Base-by-base conservation (phyloP, 2,113 vertebrate species). In the Malurus alboscapulatus region DNA sequence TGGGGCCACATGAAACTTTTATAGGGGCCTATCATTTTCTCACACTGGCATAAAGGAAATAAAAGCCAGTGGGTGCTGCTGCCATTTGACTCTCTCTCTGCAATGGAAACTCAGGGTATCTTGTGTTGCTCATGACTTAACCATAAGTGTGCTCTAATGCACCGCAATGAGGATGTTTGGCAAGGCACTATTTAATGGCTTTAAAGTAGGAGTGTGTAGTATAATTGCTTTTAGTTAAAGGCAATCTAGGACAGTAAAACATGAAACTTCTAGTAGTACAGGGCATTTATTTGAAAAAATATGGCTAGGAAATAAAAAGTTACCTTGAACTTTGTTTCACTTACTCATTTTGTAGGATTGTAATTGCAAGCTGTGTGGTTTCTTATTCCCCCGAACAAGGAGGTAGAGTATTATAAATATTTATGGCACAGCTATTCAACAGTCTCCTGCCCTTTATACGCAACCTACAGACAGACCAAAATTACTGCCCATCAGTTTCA, bases 81-180 rank as follows among this genome's bases (percentile, higher is more conserved):
- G 95, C 66, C 88, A 97, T 95, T 96, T 95, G 92, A 96, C 96
- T 89, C 96, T 92, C 89, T 92, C 77, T 95, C 95, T 92, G 75
- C 90, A 94, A 87, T 96, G 97, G 98, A 98, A 98, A 98, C 78
- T 67, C 36, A 18, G 47, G 36, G 18, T 65, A 86, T 97, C 96
- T 98, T 96, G 84, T 96, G 96, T 97, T 97, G 92, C 98, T 98
- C 97, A 98, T 99, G 77, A 98, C 96, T 99, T 98, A 97, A 98
- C 97, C 92, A 99, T 97, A 88, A 97, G 77, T 53, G 53, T 93
- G 87, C 89, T 97, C 97, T 97, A 93, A 81, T 87, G 94, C 96
- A 93, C 95, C 97, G 95, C 95, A 97, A 91, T 54, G 88, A 94
- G 90, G 94, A 93, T 72, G 83, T 91, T 97, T 94, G 94, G 92